A percentile compares a stretch with the other conserved stretches of the same genome.
Evolutionary conservation across 2,888 invertebrate genomes (phyloP).

Genomic region (Oasisia sp.): DNA sequence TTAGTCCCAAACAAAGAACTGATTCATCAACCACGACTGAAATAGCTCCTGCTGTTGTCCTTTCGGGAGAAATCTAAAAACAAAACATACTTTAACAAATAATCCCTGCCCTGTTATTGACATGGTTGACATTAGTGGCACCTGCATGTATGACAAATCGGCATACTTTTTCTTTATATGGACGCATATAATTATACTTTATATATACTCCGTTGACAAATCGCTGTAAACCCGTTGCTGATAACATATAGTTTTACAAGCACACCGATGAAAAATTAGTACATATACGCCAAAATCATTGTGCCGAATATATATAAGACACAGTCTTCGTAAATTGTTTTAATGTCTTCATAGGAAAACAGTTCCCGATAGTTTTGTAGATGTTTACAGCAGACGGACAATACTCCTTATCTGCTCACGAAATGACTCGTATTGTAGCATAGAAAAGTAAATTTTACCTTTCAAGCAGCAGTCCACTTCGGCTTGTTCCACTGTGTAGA

Average conservation of each 20-base stretch:
- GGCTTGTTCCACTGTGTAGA: background rate
- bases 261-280: background rate
- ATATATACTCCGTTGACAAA: background rate
- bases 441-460: background rate
- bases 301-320: background rate
- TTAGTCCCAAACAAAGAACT: background rate
- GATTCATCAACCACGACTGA: background rate
- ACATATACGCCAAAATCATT: background rate
- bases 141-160: background rate
- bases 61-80: background rate
- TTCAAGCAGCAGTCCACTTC: background rate
- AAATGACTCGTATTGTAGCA: background rate
- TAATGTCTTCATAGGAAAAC: background rate
- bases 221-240: background rate
- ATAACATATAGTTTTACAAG: background rate
- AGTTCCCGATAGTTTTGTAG: background rate
- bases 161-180: background rate
- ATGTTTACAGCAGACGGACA: background rate
- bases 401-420: background rate
- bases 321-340: no score
- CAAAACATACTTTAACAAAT: background rate
- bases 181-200: background rate
- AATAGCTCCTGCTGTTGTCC: background rate
- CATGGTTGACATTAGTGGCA: background rate
- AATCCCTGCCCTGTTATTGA: background rate